These are phyloP conservation scores for Pandemis corylana DNA, from an alignment of 2,888 invertebrate genomes.

Conservation along the genomic window DNA sequence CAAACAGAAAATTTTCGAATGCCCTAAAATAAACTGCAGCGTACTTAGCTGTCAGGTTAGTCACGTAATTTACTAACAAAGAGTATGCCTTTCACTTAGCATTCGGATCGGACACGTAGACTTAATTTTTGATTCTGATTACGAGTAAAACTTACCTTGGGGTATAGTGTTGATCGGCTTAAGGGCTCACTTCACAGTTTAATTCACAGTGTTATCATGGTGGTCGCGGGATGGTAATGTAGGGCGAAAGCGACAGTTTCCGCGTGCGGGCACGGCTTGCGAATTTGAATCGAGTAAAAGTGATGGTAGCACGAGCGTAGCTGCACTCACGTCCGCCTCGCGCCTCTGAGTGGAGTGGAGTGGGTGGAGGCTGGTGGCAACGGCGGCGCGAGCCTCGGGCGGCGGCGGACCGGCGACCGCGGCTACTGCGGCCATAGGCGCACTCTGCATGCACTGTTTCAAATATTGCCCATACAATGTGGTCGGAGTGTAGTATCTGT, in stretches of 20 bases:
- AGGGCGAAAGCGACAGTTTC: conserved; percentile 73
- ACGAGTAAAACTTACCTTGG: conserved; percentile 68
- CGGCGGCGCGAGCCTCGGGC: conserved; percentile 47
- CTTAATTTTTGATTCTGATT: conserved; percentile 67
- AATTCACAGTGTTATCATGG: conserved; percentile 70
- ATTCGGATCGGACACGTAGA: conserved; percentile 80
- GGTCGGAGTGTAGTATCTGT: too few relatives aligned
- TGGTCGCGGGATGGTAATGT: conserved; percentile 57
- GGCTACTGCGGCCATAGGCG: background rate
- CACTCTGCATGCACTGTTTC: background rate
- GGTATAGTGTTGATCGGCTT: conserved; percentile 54
- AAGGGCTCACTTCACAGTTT: conserved; percentile 58
- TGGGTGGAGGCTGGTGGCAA: conserved; percentile 37
- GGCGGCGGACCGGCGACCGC: conserved; percentile 37
- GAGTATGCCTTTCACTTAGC: conserved; percentile 82
- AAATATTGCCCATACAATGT: background rate
- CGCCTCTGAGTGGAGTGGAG: conserved; percentile 60
- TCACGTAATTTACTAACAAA: conserved; percentile 71
- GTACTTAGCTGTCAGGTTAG: conserved; percentile 28
- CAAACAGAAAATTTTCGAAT: conserved; percentile 20
- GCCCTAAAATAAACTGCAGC: conserved; percentile 30
- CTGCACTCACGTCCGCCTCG: conserved; percentile 66
- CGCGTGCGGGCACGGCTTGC: conserved; percentile 57
- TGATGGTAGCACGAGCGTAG: conserved; percentile 59
- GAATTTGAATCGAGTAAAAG: conserved; percentile 57